Base-by-base conservation (phyloP, 2,797 vertebrate genomes). In the Coreius guichenoti region DNA sequence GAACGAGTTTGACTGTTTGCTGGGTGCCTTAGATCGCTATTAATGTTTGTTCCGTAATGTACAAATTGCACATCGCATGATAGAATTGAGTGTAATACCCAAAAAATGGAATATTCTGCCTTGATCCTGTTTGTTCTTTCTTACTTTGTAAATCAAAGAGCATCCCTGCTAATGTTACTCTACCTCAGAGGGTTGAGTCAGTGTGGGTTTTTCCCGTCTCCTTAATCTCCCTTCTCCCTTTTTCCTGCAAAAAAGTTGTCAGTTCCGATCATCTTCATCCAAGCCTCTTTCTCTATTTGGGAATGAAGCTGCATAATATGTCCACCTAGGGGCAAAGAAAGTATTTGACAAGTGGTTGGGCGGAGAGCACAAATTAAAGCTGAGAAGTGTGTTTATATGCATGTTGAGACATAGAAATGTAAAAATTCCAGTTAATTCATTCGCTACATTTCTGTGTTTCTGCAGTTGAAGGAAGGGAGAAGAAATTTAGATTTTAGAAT, bases 251-350 rank as follows among this genome's bases (percentile, higher is more conserved):
- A 80, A 70, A 79, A 26, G 26, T 45, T 79, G 75, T 85, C 83
- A 85, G 51, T 72, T 72, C 75, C 3, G 16, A 72, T 80, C 76
- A 79, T 78, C 75, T 49, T 85, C 83, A 79, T 80, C 29, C 56
- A 33, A 29, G 51, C 21, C 39, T 70, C 23, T 56, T 16, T 70
- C 51, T 82, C 17, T 61, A 58, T 82, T 58, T 82, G n/a, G 68
- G 47, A 81, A 69, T 39, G 65, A 69, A 39, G 65, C 79, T 19
- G 65, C 45, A 69, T 69, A 81, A 69, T 36, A 54, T 70, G 8
- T 81, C 47, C 65, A 54, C 65, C 65, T 81, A 33, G 5, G 61
- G 78, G 78, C 61, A 67, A 68, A 67, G 61, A 80, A 47, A 47
- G 26, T 45, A 47, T 80, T 67, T 80, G 61, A 49, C 19, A 80